Percentiles rank a stretch among this genome's conserved stretches.
Conservation (phyloP, 2,888 invertebrate genomes). For the Choristoneura rosaceana region DNA sequence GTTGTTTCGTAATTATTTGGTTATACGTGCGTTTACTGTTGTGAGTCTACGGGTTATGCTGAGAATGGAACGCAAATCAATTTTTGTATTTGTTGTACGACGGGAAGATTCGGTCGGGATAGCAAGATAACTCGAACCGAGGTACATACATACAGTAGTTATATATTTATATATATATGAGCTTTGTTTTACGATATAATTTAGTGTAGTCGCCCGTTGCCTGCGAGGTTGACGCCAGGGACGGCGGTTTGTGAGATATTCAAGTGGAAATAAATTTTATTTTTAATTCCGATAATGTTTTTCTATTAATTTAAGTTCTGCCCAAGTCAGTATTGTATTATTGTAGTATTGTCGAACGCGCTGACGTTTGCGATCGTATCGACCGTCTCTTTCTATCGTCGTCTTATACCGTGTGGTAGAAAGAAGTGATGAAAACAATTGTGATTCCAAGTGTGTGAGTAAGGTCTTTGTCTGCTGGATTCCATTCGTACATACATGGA, state of each 20-base stretch:
- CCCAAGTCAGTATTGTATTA: not conserved
- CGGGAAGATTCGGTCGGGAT: constrained; percentile 29
- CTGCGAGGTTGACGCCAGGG: constrained; percentile 64
- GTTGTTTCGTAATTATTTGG: constrained; percentile 5
- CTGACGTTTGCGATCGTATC: too few species aligned
- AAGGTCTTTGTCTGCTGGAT: too few species aligned
- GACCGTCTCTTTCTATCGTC: too few species aligned
- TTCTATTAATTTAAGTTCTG: constrained; percentile 51
- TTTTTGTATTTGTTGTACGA: constrained; percentile 1
- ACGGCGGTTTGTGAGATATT: constrained; percentile 78
- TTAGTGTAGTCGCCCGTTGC: constrained; percentile 69
- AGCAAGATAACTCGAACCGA: constrained; percentile 49
- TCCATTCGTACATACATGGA: too few species aligned
- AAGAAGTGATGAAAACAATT: too few species aligned
- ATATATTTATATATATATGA: constrained; percentile 79
- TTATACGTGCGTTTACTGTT: constrained; percentile 2
- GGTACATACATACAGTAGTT: constrained; percentile 69
- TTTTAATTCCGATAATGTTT: constrained; percentile 76
- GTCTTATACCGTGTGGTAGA: too few species aligned
- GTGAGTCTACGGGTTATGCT: not conserved
- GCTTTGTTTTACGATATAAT: constrained; percentile 76
- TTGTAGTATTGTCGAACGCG: too few species aligned
- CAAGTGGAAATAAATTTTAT: constrained; percentile 84
- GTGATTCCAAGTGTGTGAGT: too few species aligned
- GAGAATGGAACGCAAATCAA: constrained; percentile 4